Base-by-base conservation (phyloP, 2,113 vertebrate species). In the Pitta sordida region DNA sequence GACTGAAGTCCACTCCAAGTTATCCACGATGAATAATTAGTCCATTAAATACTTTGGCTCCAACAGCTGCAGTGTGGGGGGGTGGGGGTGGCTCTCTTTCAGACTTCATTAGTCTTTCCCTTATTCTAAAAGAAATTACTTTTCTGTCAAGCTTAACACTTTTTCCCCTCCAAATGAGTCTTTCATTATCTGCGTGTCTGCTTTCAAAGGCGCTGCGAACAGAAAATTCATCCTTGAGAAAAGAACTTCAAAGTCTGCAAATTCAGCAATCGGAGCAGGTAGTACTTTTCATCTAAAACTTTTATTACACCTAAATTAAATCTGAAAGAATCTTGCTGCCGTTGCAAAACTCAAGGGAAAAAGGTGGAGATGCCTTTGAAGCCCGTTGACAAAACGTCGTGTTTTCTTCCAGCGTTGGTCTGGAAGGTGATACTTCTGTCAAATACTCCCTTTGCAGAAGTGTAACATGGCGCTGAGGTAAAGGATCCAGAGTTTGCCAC, bases 251-350 rank as follows among this genome's bases (percentile, higher is more conserved):
- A 89, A 97, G 95, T 44, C 93, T 99, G 85, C 98, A 98, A 93
- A 98, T 96, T 94, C 97, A 98, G 92, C 96, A 97, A 9, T 97
- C 96, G 11, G 98, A 99, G 88, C 98, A 99, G 98, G 99, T 99
- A 97, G 93, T 37, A 75, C 84, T 86, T 92, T 86, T 92, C 64
- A 95, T 95, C 93, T 96, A 5, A 83, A 94, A 95, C 95, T 95
- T 93, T 76, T 34, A 94, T 96, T 94, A 83, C 89, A 79, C 95
- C 86, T 95, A 67, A 95, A 94, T 84, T 85, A 29, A 92, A 83
- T 77, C 85, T 85, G 24, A 96, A 92, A 90, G 91, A 48, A 90
- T 95, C 87, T 93, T 95, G 89, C 91, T 94, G 89, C 58, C 78
- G 51, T 92, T 96, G 96, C 93, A 91, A 4, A 95, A 96, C 91